Conservation (phyloP, 2,888 invertebrate species). For the Esperia sulphurella region DNA sequence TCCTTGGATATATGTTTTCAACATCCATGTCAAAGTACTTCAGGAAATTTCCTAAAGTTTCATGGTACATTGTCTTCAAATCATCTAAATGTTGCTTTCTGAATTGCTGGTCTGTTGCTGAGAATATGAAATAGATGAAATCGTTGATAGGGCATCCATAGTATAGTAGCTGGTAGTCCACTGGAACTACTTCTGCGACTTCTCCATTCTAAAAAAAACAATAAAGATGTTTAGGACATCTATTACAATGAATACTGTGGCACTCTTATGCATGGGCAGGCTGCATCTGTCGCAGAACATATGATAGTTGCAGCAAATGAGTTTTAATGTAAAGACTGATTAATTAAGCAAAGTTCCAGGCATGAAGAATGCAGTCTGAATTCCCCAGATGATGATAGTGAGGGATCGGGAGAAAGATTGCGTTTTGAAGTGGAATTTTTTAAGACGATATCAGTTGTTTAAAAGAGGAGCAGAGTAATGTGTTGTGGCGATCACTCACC, state of each 20-base stretch:
- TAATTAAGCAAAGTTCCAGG: no score
- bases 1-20: slow-evolving; percentile 27
- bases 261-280: no score
- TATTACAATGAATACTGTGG: not conserved
- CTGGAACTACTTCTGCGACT: slow-evolving; percentile 25
- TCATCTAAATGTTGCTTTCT: slow-evolving; percentile 28
- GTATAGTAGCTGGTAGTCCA: slow-evolving; percentile 35
- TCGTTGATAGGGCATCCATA: slow-evolving; percentile 32
- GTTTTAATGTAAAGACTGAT: no score
- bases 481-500: no score
- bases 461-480: no score
- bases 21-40: slow-evolving; percentile 33
- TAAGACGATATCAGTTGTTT: no score
- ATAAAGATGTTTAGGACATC: not conserved
- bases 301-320: no score
- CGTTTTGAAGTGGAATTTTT: no score
- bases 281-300: no score
- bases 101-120: slow-evolving; percentile 29
- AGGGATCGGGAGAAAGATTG: no score
- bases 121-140: slow-evolving; percentile 31
- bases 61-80: slow-evolving; percentile 32
- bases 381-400: no score
- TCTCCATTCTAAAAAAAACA: slow-evolving; percentile 24
- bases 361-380: no score
- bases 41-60: slow-evolving; percentile 24